Evolutionary conservation across 2,888 invertebrate species (phyloP).

Genomic region (Agonopterix arenella): DNA sequence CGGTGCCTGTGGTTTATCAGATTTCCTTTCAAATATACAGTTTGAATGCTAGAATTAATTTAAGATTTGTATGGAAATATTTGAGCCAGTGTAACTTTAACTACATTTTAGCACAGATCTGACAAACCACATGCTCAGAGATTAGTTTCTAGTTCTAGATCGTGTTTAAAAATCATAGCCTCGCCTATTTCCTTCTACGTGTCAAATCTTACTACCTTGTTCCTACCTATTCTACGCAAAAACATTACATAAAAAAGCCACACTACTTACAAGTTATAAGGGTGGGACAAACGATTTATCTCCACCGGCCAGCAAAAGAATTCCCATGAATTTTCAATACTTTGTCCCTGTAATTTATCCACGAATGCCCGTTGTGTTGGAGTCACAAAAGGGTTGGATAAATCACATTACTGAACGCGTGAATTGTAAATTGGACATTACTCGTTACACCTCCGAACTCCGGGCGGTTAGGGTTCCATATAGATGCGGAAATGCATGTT

Average conservation of each 20-base stretch:
- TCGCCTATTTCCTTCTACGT: too few species aligned
- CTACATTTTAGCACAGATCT: too few species aligned
- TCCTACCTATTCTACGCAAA: background rate
- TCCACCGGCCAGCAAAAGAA: constrained; percentile 17
- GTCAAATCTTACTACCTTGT: too few species aligned
- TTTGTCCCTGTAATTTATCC: constrained; percentile 50
- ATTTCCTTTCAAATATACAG: too few species aligned
- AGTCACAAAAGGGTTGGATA: constrained; percentile 67
- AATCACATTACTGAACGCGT: constrained; percentile 71
- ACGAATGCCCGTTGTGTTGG: constrained; percentile 37
- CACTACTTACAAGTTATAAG: constrained; percentile 6
- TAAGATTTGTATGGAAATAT: too few species aligned
- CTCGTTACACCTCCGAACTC: constrained; percentile 32
- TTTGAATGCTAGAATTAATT: too few species aligned
- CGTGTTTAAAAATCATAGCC: too few species aligned
- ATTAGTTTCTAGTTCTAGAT: too few species aligned
- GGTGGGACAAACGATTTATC: constrained; percentile 21
- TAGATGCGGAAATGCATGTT: too few species aligned
- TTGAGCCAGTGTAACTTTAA: too few species aligned
- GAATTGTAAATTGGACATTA: constrained; percentile 76
- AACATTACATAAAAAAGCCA: background rate
- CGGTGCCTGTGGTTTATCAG: too few species aligned
- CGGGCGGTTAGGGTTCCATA: background rate
- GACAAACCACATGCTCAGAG: too few species aligned
- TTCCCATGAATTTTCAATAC: constrained; percentile 48